Conservation (phyloP, 2,113 vertebrate species). For the Nesogale talazaci region DNA sequence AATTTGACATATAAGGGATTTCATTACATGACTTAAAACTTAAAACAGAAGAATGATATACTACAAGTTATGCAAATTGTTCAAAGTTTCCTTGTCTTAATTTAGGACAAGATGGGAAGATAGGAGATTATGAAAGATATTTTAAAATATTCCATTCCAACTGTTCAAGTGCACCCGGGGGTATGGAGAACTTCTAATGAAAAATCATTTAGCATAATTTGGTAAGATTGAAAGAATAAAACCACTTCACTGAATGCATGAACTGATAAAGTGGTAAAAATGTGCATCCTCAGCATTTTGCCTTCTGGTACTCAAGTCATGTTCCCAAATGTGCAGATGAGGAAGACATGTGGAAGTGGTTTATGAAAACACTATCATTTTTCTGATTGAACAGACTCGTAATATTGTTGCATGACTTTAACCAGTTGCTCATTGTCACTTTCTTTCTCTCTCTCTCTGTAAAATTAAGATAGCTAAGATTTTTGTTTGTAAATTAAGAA, state of each 20-base stretch:
- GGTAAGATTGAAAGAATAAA: background rate
- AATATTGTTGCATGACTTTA: background rate
- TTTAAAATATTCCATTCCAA: background rate
- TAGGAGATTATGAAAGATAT: too few species aligned
- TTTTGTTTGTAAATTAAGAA: background rate
- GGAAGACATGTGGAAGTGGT: too few species aligned
- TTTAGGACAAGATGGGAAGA: too few species aligned
- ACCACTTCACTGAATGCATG: background rate
- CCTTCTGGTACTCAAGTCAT: background rate
- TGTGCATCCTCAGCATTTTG: background rate
- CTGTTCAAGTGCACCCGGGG: background rate
- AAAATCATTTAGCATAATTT: background rate
- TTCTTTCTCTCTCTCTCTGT: background rate
- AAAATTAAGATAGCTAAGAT: background rate
- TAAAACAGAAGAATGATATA: slow-evolving; percentile 16
- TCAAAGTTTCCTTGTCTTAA: background rate
- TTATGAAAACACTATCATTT: rapidly evolving
- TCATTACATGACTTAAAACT: slow-evolving; percentile 22
- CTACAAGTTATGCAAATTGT: background rate
- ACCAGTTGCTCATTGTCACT: background rate
- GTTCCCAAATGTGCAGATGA: background rate
- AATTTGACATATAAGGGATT: background rate
- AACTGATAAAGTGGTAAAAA: background rate
- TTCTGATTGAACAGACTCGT: background rate
- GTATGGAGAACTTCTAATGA: background rate